Evolutionary conservation across 1,140 invertebrate species (phyloP).

Genomic region (Dreissena rostriformis): DNA sequence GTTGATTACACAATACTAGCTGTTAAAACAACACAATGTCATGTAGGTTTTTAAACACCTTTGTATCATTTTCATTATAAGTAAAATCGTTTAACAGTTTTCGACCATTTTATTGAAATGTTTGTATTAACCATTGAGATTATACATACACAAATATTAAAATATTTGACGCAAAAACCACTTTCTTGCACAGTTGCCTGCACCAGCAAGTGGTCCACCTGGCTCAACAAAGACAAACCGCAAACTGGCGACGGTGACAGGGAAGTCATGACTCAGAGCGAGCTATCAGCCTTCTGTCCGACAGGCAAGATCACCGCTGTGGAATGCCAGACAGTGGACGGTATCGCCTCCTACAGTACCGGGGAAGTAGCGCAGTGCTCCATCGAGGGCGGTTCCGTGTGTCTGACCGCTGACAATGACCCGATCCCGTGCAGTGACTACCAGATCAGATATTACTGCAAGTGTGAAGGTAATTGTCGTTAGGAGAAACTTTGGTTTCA

Average conservation of each 20-base stretch:
- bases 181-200: slow-evolving; percentile 17
- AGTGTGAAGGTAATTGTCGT: slow-evolving; percentile 24
- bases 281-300: slow-evolving; percentile 60
- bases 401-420: slow-evolving; percentile 66
- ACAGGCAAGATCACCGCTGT: slow-evolving; percentile 65
- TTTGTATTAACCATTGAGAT: too few species aligned
- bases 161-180: too few species aligned
- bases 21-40: too few species aligned
- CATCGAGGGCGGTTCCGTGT: slow-evolving; percentile 63
- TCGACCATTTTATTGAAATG: too few species aligned
- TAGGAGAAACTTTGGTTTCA: too few species aligned
- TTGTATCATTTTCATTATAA: too few species aligned
- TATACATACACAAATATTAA: too few species aligned
- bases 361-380: slow-evolving; percentile 68
- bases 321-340: slow-evolving; percentile 63
- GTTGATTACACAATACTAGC: too few species aligned
- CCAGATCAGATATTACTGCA: slow-evolving; percentile 78
- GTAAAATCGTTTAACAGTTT: too few species aligned
- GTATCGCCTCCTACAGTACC: slow-evolving; percentile 63
- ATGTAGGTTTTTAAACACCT: too few species aligned
- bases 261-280: slow-evolving; percentile 52
- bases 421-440: slow-evolving; percentile 78
- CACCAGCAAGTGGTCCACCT: slow-evolving; percentile 11
- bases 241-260: slow-evolving; percentile 44
- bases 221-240: slow-evolving; percentile 46